A percentile compares a stretch with the other conserved stretches of the same genome.
Evolutionary conservation across 2,797 vertebrate genomes (phyloP).

Genomic region (Lepilemur ruficaudatus): DNA sequence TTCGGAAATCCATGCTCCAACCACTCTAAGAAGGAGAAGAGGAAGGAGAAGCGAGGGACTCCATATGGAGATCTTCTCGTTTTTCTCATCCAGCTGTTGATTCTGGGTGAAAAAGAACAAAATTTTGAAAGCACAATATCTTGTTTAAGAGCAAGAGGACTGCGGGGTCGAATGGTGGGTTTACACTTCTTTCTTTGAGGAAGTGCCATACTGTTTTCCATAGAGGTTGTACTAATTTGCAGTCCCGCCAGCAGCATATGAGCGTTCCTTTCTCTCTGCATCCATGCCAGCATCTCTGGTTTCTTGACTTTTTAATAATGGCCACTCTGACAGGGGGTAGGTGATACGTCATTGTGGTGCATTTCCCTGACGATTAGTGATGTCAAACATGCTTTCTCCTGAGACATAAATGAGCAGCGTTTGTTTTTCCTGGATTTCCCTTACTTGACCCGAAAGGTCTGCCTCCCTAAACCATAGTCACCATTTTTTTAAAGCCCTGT

Average conservation of each 20-base stretch:
- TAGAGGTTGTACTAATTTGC: background rate
- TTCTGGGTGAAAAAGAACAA: background rate
- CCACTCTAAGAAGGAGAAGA: background rate
- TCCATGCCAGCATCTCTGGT: background rate
- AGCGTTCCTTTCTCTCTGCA: background rate
- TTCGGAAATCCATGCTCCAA: background rate
- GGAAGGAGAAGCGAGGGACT: background rate
- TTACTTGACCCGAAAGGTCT: background rate
- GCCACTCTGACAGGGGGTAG: background rate
- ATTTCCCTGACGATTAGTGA: background rate
- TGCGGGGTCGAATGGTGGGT: background rate
- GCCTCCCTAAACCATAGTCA: background rate
- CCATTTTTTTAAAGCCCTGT: background rate
- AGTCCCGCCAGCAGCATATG: background rate
- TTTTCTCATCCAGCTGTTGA: background rate
- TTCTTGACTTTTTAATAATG: background rate
- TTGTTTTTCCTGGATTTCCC: background rate
- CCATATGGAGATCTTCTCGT: background rate
- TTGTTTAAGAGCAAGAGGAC: background rate
- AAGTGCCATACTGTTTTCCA: background rate
- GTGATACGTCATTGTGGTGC: background rate
- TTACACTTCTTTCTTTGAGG: background rate
- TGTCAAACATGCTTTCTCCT: background rate
- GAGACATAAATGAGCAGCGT: constrained; percentile 25
- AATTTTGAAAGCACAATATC: background rate